Evolutionary conservation across 2,797 vertebrate genomes (phyloP).

Genomic region (Apogon hyalosoma): DNA sequence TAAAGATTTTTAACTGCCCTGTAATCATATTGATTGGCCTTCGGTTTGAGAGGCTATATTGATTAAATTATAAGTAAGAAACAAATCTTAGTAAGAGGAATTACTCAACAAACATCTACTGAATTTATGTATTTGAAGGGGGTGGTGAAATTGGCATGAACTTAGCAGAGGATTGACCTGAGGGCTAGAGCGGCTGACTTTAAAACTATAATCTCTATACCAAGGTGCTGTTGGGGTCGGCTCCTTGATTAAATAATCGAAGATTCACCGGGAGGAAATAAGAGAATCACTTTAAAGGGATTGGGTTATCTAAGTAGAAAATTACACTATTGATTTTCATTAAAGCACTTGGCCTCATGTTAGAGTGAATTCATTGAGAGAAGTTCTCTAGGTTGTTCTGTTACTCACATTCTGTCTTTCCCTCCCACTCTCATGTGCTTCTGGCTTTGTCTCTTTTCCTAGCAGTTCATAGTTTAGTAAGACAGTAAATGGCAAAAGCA

Average conservation of each 20-base stretch:
- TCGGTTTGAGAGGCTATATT: constrained; percentile 47
- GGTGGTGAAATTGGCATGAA: constrained; percentile 43
- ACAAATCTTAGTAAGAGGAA: constrained; percentile 42
- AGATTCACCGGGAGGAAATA: constrained; percentile 80
- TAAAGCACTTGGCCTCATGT: constrained; percentile 54
- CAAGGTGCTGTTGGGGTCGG: constrained; percentile 47
- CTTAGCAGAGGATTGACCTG: constrained; percentile 54
- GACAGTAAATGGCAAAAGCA: constrained; percentile 1
- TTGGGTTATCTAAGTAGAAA: constrained; percentile 84
- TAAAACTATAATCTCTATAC: constrained; percentile 66
- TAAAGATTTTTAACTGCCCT: constrained; percentile 61
- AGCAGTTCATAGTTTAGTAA: background rate
- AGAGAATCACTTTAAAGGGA: constrained; percentile 78
- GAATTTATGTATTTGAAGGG: constrained; percentile 38
- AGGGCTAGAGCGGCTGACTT: constrained; percentile 65
- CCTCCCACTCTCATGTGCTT: background rate
- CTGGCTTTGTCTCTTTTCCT: constrained; percentile 5
- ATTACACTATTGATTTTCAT: constrained; percentile 87
- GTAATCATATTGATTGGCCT: constrained; percentile 68
- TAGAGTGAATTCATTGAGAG: constrained; percentile 71
- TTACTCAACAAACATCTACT: constrained; percentile 44
- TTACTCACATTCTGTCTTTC: constrained; percentile 28
- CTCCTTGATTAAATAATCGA: constrained; percentile 80
- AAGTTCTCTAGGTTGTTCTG: constrained; percentile 56
- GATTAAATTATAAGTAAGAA: constrained; percentile 71